Evolutionary conservation across 1,140 invertebrate genomes (phyloP), one percentile per base, ranked within the genome.

Genomic region (Mactra quadrangularis): DNA sequence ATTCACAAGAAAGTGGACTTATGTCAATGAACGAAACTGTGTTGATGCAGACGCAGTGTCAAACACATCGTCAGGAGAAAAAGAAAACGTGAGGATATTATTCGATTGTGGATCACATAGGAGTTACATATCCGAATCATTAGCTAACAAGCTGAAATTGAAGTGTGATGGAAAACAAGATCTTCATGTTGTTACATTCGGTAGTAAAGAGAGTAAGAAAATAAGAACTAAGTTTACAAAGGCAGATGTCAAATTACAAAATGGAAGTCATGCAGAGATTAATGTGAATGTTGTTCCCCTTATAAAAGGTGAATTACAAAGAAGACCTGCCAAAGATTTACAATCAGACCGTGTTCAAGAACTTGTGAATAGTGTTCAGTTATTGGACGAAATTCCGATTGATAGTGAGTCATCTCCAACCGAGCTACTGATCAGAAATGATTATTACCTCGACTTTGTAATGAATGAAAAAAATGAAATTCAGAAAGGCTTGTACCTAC

Each of bases 361-460:
- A 7, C 35, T 68, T 41, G 35, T 68, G 13, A n/a, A 53, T 33
- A 74, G 31, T 35, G 29, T 74, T 11, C 3, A 57, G 13, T 19
- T 74, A 9, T 50, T 52, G 9, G 70, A 74, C 35, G 35, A 9
- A 11, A 7, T 74, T 33, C 50, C 50, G 6, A 55, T 35, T 27
- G 33, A 33, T 9, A 50, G 22, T 11, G 50, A 55, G 57, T 29
- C 9, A 13, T 6, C 50, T 33, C 3, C 3, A 17, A 22, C 57
- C 6, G 52, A 74, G 2, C 31, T 74, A 13, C 25, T 74, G 9
- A 35, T 74, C 13, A 52, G 70, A 35, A 74, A 74, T 35, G 52
- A 55, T 19, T 74, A 74, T 52, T 74, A 55, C 29, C 31, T 74
- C 13, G 70, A 74, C n/a, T 25, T 74, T 22, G 25, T 74, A 9